Base-by-base conservation (phyloP, 1,140 invertebrate species). In the Drosophila yakuba region DNA sequence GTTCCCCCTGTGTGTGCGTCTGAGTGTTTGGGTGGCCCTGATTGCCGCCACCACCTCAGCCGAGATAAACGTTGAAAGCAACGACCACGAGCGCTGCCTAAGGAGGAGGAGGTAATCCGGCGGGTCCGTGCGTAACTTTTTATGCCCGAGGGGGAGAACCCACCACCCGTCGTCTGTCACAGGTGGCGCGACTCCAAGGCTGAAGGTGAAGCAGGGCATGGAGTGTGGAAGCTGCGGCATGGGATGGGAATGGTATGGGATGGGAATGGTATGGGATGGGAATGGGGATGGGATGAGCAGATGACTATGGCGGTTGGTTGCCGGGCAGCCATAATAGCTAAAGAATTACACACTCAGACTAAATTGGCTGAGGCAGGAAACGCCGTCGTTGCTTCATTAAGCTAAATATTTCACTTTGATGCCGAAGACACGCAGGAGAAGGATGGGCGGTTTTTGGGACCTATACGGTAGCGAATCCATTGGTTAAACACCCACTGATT, bases 341-440 rank as follows among this genome's bases (percentile, higher is more conserved):
- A 91, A 91, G 89, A 91, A 91, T 91, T 91, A 91, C 89, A 91
- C 78, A 85, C 84, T 85, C 84, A 91, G 79, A 89, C 81, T 82
- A 91, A 91, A 91, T 91, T 91, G 89, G 89, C 89, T 80, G 74
- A 78, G 84, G 86, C 89, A 91, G 89, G 89, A 91, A 91, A 77
- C 89, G 89, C 78, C 77, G 89, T 85, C 89, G 89, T 91, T 91
- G 89, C 89, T 91, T 91, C 89, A 91, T 91, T 91, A 91, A 89
- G 89, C 88, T 85, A 85, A 89, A 91, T 91, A 88, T 84, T 76
- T 85, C 80, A 84, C 67, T 73, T 73, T 88, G 74, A 78, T 58
- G 71, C 47, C 62, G 38, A 45, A 62, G 68, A 61, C 57, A 43
- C 11, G 17, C 48, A 10, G 57, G 20, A 23, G 36, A 11, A 14